Percentiles rank a stretch among this genome's conserved stretches.
Evolutionary conservation across 1,140 invertebrate species (phyloP).

Genomic region (Doryteuthis pealeii): DNA sequence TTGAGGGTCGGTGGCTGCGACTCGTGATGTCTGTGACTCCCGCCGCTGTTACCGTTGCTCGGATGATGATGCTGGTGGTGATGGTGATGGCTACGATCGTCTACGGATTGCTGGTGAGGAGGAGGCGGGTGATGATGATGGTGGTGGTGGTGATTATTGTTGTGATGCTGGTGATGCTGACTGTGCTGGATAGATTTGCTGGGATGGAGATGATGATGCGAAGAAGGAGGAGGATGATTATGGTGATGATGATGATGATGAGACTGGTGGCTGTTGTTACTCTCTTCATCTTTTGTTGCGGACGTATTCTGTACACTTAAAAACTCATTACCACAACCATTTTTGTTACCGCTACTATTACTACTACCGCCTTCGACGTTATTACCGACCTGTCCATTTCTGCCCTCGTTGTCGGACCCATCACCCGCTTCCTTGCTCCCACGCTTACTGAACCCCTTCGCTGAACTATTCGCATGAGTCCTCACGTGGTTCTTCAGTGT

Average conservation of each 20-base stretch:
- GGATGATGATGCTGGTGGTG: background rate
- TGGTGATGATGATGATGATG: background rate
- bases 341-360: background rate
- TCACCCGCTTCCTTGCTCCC: background rate
- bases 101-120: too few species aligned
- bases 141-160: too few species aligned
- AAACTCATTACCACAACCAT: background rate
- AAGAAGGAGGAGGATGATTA: too few species aligned
- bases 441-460: background rate
- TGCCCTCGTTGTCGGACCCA: background rate
- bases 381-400: too few species aligned
- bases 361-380: background rate
- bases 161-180: background rate
- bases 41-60: background rate
- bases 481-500: conserved; percentile 8
- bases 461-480: conserved; percentile 31
- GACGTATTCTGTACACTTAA: background rate
- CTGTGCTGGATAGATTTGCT: background rate
- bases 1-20: background rate
- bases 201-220: background rate
- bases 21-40: background rate
- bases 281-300: background rate
- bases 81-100: background rate
- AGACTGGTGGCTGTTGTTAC: background rate
- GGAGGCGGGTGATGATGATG: background rate